phyloP scores from a whole-genome alignment of 2,888 invertebrate species.

The Chorisops tibialis region DNA sequence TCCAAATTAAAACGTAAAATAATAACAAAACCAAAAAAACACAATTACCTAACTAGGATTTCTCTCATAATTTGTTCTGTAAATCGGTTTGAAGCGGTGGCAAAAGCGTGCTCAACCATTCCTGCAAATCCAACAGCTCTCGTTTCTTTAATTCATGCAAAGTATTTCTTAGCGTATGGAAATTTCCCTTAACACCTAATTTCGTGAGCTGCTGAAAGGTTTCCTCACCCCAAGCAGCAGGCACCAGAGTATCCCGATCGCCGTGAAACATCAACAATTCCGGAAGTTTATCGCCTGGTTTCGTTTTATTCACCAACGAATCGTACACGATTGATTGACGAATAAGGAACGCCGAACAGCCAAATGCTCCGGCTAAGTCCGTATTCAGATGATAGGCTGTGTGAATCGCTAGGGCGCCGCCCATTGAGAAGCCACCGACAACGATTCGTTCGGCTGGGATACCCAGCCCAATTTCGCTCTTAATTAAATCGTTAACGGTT shows the following conservation, averaged over 20 bases:
- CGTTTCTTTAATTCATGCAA: constrained; percentile 64
- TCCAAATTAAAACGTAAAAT: too few species aligned
- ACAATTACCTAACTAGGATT: too few species aligned
- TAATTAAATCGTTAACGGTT: constrained; percentile 62
- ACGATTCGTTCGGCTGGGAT: constrained; percentile 68
- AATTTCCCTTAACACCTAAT: constrained; percentile 63
- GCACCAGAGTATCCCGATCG: constrained; percentile 62
- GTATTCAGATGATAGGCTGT: constrained; percentile 65
- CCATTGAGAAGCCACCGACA: constrained; percentile 85
- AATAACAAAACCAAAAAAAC: too few species aligned
- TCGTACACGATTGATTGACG: constrained; percentile 67
- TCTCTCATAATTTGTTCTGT: too few species aligned
- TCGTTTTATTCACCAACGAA: constrained; percentile 46
- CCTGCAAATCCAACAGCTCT: constrained; percentile 59
- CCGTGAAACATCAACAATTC: constrained; percentile 49
- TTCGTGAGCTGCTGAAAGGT: constrained; percentile 59
- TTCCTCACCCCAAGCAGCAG: constrained; percentile 62
- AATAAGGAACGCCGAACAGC: constrained; percentile 75
- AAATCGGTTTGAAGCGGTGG: constrained; percentile 44
- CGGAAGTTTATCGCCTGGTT: constrained; percentile 36
- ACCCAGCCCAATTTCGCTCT: constrained; percentile 63
- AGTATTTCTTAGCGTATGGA: constrained; percentile 58
- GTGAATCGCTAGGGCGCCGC: constrained; percentile 74
- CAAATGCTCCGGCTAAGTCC: constrained; percentile 70
- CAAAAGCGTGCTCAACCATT: constrained; percentile 61